phyloP scores from a whole-genome alignment of 2,797 vertebrate genomes.

The Tadarida brasiliensis region DNA sequence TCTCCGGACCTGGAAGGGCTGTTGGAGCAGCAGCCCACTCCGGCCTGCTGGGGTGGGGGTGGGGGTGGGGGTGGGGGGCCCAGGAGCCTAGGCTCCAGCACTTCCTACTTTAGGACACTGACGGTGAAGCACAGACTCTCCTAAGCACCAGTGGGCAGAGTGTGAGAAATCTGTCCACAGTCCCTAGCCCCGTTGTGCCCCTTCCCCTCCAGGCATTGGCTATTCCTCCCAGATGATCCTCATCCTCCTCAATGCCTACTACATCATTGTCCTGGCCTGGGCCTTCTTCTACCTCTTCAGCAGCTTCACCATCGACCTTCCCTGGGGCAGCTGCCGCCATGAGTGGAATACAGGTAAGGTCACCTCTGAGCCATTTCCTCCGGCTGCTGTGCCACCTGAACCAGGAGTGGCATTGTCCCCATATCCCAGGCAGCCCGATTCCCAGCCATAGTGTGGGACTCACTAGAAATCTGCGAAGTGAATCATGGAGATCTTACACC shows the following conservation, averaged over 20 bases:
- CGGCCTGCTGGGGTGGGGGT: background rate
- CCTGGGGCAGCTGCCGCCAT: conserved; percentile 96
- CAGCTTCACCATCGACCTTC: conserved; percentile 95
- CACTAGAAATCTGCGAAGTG: background rate
- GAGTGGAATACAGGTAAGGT: conserved; percentile 96
- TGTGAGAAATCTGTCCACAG: background rate
- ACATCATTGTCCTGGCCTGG: conserved; percentile 97
- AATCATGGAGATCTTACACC: background rate
- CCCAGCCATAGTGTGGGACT: background rate
- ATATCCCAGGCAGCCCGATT: no score
- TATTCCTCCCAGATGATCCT: conserved; percentile 97
- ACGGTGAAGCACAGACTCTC: background rate
- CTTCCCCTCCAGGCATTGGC: conserved; percentile 91
- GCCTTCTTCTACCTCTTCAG: conserved; percentile 95
- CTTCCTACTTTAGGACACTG: background rate
- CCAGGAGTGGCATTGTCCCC: background rate
- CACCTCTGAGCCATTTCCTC: background rate
- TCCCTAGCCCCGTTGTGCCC: background rate
- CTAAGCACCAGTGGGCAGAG: background rate
- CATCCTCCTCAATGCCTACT: conserved; percentile 94
- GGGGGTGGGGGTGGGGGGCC: background rate
- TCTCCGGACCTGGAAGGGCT: background rate
- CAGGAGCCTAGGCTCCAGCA: background rate
- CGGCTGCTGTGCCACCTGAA: accelerated
- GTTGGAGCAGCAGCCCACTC: background rate